These are phyloP conservation scores for Lithosia quadra DNA, from an alignment of 2,888 invertebrate species.

Conservation along the genomic window DNA sequence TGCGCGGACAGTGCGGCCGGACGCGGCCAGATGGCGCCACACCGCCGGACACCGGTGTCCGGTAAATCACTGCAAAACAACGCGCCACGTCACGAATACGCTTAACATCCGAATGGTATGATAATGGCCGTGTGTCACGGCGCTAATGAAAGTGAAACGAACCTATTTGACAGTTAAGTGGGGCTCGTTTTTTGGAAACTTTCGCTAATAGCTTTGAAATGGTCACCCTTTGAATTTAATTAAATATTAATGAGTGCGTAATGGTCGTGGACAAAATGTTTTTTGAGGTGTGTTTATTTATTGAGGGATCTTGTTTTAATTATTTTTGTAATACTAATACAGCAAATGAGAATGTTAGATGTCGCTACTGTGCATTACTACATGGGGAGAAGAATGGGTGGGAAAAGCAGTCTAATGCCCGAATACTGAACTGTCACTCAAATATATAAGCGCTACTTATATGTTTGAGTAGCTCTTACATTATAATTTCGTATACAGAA, in stretches of 20 bases:
- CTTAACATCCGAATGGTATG: slow-evolving; percentile 41
- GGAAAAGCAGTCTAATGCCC: not conserved
- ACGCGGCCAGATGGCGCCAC: slow-evolving; percentile 20
- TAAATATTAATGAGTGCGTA: slow-evolving; percentile 19
- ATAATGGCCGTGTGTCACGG: slow-evolving; percentile 33
- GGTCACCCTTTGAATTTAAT: slow-evolving; percentile 34
- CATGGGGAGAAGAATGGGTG: not conserved
- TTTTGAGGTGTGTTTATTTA: not conserved
- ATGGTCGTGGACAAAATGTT: not conserved
- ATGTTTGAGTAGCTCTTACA: too few species aligned
- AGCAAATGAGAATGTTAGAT: not conserved
- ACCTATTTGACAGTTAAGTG: slow-evolving; percentile 38
- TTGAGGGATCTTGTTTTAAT: not conserved
- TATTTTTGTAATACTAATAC: not conserved
- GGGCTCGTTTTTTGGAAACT: slow-evolving; percentile 41
- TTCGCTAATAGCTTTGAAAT: slow-evolving; percentile 44
- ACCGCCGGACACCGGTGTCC: slow-evolving; percentile 14
- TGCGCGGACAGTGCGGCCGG: slow-evolving; percentile 30
- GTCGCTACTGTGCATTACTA: too few species aligned
- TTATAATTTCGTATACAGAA: too few species aligned
- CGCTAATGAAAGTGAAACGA: slow-evolving; percentile 42
- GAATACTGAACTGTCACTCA: too few species aligned
- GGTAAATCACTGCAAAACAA: slow-evolving; percentile 34
- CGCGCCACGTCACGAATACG: slow-evolving; percentile 40
- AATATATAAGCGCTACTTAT: too few species aligned